These are phyloP conservation scores for Camponotus floridanus DNA, from an alignment of 1,140 invertebrate genomes.

Conservation along the genomic window DNA sequence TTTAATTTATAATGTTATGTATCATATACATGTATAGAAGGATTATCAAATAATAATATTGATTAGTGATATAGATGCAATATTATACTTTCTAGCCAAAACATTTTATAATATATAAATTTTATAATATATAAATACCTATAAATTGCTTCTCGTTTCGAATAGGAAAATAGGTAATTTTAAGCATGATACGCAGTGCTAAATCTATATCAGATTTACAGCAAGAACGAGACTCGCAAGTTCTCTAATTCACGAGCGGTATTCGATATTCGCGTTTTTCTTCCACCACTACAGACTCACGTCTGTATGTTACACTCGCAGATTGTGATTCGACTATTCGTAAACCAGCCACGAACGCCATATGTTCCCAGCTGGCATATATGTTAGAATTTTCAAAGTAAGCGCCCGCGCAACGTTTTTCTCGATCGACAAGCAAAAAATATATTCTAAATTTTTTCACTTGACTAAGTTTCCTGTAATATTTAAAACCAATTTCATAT, in stretches of 20 bases:
- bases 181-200: not conserved
- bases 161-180: conserved; percentile 12
- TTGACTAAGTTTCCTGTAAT: not conserved
- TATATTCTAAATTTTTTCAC: conserved; percentile 15
- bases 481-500: not conserved
- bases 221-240: not conserved
- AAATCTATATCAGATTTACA: conserved; percentile 21
- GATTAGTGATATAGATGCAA: not conserved
- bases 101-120: not conserved
- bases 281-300: not conserved
- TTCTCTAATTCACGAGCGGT: conserved; percentile 32
- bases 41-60: not conserved
- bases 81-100: not conserved
- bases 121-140: not conserved
- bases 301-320: conserved; percentile 25
- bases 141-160: not conserved
- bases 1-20: not conserved
- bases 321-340: conserved; percentile 51
- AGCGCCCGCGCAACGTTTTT: conserved; percentile 27
- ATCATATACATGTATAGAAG: not conserved
- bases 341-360: conserved; percentile 47
- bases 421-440: not conserved
- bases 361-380: conserved; percentile 36
- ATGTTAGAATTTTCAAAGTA: conserved; percentile 65
- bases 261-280: conserved; percentile 50